Evolutionary conservation across 2,888 invertebrate species (phyloP), one percentile per base, ranked within the genome.

Genomic region (Phrixothrix hirtus): DNA sequence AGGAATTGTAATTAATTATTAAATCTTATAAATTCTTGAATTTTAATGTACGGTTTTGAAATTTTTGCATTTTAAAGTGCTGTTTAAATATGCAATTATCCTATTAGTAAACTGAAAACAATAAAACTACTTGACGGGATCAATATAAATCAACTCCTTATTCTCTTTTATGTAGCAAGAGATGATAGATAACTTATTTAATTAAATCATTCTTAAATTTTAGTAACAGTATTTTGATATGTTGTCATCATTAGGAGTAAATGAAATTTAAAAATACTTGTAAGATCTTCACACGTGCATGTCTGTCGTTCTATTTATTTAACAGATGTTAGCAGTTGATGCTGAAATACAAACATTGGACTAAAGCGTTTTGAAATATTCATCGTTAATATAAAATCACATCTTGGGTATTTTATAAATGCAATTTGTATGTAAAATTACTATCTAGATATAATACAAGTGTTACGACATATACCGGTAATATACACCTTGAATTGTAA

Each of bases 301-400:
- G 65, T 62, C 65, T 64, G 68, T 68, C 67, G 62, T 63, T 66
- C 59, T 52, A 62, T 68, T 68, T 68, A 67, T 67, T 69, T 63
- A 60, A 70, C 71, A 70, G 65, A 66, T 70, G 69, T 70, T 64
- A 57, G 58, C 67, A 67, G 69, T 68, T 68, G 60, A 63, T 66
- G 63, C 60, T 64, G n/a, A n/a, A n/a, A n/a, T n/a, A n/a, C n/a
- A n/a, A n/a, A n/a, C n/a, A n/a, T n/a, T n/a, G n/a, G n/a, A n/a
- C n/a, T n/a, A n/a, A n/a, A n/a, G n/a, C n/a, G n/a, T n/a, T n/a
- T n/a, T n/a, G n/a, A n/a, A n/a, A n/a, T n/a, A n/a, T n/a, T n/a
- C n/a, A n/a, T n/a, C n/a, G n/a, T n/a, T n/a, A n/a, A n/a, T n/a
- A n/a, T n/a, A n/a, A n/a, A n/a, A n/a, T n/a, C n/a, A n/a, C n/a